These are phyloP conservation scores for Ispidina lecontei DNA, from an alignment of 2,797 vertebrate genomes.

Conservation along the genomic window DNA sequence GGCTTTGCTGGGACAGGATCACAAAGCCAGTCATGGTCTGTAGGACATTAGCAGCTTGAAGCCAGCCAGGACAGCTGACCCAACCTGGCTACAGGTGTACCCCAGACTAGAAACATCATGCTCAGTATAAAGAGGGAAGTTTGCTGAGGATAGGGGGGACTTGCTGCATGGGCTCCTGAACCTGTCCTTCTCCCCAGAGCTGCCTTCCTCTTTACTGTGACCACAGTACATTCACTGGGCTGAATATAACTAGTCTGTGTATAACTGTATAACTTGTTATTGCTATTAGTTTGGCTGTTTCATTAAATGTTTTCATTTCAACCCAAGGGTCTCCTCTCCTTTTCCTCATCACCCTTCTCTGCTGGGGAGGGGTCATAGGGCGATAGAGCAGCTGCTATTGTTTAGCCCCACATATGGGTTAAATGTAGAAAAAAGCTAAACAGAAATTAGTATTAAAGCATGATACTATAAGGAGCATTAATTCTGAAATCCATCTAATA, in stretches of 20 bases:
- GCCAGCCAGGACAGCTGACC: not conserved
- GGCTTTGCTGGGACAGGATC: not conserved
- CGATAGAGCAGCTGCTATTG: not conserved
- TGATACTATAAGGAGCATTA: not conserved
- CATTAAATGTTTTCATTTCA: not conserved
- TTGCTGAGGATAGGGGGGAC: not conserved
- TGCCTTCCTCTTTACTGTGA: not conserved
- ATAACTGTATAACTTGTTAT: not conserved
- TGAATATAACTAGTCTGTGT: not conserved
- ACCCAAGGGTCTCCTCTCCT: not conserved
- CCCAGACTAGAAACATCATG: not conserved
- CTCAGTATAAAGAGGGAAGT: not conserved
- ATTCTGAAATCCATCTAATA: not conserved
- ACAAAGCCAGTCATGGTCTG: not conserved
- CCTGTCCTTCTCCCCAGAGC: not conserved
- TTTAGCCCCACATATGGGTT: not conserved
- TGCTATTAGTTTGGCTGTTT: not conserved
- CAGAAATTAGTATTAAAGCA: not conserved
- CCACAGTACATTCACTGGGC: not conserved
- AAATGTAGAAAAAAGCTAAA: not conserved
- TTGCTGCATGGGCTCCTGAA: not conserved
- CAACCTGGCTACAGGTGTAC: not conserved
- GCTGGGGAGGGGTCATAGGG: not conserved
- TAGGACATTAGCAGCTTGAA: not conserved
- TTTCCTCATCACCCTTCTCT: not conserved